Percentiles rank a stretch among this genome's conserved stretches.
These are phyloP conservation scores for Archips crataeganus DNA, from an alignment of 2,888 invertebrate genomes.

Conservation along the genomic window DNA sequence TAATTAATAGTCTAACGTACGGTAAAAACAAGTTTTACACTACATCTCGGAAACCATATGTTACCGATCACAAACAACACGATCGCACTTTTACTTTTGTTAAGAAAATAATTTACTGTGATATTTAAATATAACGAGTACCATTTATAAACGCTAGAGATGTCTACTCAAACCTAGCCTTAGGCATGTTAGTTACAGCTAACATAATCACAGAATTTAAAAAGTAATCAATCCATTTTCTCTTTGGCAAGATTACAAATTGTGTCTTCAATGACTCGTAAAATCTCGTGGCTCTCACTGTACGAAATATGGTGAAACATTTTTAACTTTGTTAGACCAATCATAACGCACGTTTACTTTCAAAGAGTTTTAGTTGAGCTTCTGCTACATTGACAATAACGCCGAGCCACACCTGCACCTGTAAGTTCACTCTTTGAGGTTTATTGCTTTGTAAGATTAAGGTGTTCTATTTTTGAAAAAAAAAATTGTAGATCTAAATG, in stretches of 20 bases:
- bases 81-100: slow-evolving; percentile 45
- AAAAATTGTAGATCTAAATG: too few species aligned
- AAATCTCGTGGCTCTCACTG: slow-evolving; percentile 74
- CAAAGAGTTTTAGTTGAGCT: slow-evolving; percentile 50
- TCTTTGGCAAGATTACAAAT: slow-evolving; percentile 80
- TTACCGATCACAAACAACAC: slow-evolving; percentile 56
- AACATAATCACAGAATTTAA: slow-evolving; percentile 81
- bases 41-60: slow-evolving; percentile 45
- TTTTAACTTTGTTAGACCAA: slow-evolving; percentile 56
- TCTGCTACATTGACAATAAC: not conserved
- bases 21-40: not conserved
- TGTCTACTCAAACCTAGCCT: slow-evolving; percentile 63
- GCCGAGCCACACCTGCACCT: not conserved
- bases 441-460: too few species aligned
- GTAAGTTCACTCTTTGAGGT: not conserved
- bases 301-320: slow-evolving; percentile 73
- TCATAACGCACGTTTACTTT: slow-evolving; percentile 61
- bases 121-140: slow-evolving; percentile 70
- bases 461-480: too few species aligned
- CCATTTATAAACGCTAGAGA: slow-evolving; percentile 70
- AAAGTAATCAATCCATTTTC: slow-evolving; percentile 83
- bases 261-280: slow-evolving; percentile 80
- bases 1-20: not conserved
- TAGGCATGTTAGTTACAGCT: slow-evolving; percentile 68
- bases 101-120: slow-evolving; percentile 55